These are phyloP conservation scores for Diabrotica balteata DNA, from an alignment of 2,888 invertebrate genomes.

Conservation along the genomic window DNA sequence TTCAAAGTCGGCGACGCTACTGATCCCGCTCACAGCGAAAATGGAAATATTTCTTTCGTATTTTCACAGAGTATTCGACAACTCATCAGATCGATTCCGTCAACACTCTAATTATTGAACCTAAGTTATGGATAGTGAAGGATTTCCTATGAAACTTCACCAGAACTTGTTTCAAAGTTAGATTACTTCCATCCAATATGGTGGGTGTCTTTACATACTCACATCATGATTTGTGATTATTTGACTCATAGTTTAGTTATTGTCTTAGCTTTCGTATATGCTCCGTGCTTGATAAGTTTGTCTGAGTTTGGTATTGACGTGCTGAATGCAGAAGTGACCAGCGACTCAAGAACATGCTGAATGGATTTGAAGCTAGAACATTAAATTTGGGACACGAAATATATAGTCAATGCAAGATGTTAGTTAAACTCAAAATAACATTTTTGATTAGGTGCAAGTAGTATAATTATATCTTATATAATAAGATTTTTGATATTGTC, in stretches of 20 bases:
- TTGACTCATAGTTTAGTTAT: slow-evolving; percentile 24
- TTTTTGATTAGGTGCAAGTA: too few species aligned
- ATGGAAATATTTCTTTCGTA: slow-evolving; percentile 11
- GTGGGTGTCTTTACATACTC: slow-evolving; percentile 31
- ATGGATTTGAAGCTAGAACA: too few species aligned
- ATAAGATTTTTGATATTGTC: too few species aligned
- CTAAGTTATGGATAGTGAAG: slow-evolving; percentile 35
- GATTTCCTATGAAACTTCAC: slow-evolving; percentile 31
- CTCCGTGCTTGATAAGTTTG: slow-evolving; percentile 4
- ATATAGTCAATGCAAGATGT: too few species aligned
- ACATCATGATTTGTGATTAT: slow-evolving; percentile 39
- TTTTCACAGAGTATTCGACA: neutral
- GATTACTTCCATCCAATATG: slow-evolving; percentile 45
- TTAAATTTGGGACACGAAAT: too few species aligned
- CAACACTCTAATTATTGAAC: slow-evolving; percentile 38
- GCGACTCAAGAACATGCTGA: neutral
- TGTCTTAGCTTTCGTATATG: slow-evolving; percentile 8
- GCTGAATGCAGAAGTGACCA: slow-evolving; percentile 20
- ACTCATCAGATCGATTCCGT: slow-evolving; percentile 21
- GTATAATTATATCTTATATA: too few species aligned
- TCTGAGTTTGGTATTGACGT: slow-evolving; percentile 7
- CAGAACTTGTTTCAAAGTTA: slow-evolving; percentile 45
- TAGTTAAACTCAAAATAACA: too few species aligned
- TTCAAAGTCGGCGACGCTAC: too few species aligned
- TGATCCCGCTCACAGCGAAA: neutral